phyloP scores from a whole-genome alignment of 2,888 invertebrate species.

The Flabesymbios commensalis region DNA sequence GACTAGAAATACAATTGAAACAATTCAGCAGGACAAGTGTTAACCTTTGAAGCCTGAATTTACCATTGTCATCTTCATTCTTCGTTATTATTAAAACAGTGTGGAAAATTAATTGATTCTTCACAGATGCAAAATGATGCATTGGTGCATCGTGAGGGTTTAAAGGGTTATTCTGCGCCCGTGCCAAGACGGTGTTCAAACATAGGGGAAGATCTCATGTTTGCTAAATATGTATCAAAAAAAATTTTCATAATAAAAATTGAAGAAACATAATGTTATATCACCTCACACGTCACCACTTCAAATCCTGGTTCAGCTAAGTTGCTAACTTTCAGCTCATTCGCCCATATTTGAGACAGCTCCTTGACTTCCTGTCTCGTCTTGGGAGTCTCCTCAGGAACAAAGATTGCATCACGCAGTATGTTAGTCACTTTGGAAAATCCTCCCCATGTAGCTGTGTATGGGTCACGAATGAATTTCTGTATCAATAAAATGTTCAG shows the following conservation, averaged over 20 bases:
- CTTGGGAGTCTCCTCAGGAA: slow-evolving; percentile 33
- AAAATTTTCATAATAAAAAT: neutral
- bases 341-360: slow-evolving; percentile 46
- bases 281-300: slow-evolving; percentile 51
- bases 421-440: slow-evolving; percentile 85
- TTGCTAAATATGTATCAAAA: no score
- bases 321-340: slow-evolving; percentile 55
- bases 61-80: no score
- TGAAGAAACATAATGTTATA: neutral
- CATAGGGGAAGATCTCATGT: no score
- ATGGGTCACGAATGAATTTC: slow-evolving; percentile 71
- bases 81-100: no score
- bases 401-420: slow-evolving; percentile 66
- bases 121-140: no score
- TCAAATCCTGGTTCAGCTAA: slow-evolving; percentile 62
- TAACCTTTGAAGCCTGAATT: no score
- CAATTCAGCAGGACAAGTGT: no score
- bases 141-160: no score
- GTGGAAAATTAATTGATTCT: no score
- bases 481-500: slow-evolving; percentile 43
- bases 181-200: no score
- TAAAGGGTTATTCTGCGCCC: no score
- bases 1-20: no score
- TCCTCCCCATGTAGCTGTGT: slow-evolving; percentile 81
- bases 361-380: slow-evolving; percentile 40